Evolutionary conservation across 1,140 invertebrate genomes (phyloP), one percentile per base, ranked within the genome.

Genomic region (Drosophila pachea): DNA sequence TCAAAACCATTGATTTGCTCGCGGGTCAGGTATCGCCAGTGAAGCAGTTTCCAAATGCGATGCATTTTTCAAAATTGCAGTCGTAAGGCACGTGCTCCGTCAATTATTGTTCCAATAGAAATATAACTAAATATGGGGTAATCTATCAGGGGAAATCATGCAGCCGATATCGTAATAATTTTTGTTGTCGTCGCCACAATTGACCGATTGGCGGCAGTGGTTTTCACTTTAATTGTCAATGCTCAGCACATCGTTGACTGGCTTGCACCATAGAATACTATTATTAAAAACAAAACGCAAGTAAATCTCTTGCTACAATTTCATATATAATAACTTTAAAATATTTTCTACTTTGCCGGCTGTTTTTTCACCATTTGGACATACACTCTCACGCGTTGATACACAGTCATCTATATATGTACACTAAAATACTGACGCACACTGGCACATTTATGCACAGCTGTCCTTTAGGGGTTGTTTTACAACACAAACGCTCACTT

Each of bases 1-100:
- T 97, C 96, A 90, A 98, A 97, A 47, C 96, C 97, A 81, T 93
- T 91, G 43, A 98, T 92, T 87, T 97, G 95, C 74, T 96, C 94
- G 60, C 92, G 91, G 38, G 92, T 93, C 55, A 98, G 91, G 90
- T 97, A 97, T 87, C 94, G 91, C 54, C 91, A 90, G 88, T 94
- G 91, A 68, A 93, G 86, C 83, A 91, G 90, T 88, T 91, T 90
- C 62, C 90, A 8, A 42, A 81, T 12, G 5, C 64, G 61, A 32
- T 79, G 56, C 82, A 84, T 86, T 50, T 62, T 76, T 40, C 22
- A 52, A 35, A 52, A 12, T 66, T 43, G 9, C 35, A 31, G 7
- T 47, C 32, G 16, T 61, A 58, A 35, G 43, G 45, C 69, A 72
- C 60, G 73, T 75, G 73, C 49, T 72, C 38, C 40, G 35, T 35